Conservation (phyloP, 1,140 invertebrate genomes). For the Bombus huntii region DNA sequence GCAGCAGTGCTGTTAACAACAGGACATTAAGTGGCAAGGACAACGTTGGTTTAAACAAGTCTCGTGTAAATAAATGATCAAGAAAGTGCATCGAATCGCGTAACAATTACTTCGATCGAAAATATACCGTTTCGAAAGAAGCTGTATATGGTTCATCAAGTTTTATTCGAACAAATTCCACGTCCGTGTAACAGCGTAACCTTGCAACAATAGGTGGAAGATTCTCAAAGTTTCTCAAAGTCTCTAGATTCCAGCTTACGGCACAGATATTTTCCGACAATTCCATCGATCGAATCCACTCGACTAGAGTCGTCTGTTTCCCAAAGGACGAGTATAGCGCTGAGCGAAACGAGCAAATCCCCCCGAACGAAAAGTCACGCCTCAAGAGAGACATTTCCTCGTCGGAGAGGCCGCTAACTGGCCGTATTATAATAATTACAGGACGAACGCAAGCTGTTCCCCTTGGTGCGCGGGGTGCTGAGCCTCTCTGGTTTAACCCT, state of each 20-base stretch:
- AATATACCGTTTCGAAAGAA: no score
- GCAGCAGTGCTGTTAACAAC: no score
- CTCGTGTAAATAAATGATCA: no score
- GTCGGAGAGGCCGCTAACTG: constrained; percentile 8
- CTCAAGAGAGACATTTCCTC: constrained; percentile 24
- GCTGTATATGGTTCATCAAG: no score
- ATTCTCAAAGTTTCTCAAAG: no score
- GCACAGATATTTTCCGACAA: not conserved
- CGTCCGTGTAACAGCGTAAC: no score
- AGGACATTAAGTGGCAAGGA: no score
- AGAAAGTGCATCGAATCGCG: not conserved
- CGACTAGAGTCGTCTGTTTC: not conserved
- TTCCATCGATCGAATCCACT: not conserved
- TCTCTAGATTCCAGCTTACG: not conserved
- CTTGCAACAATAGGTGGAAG: no score
- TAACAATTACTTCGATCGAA: no score
- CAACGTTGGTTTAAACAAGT: no score
- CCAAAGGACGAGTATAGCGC: not conserved
- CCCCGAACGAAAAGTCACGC: not conserved
- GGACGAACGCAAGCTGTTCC: constrained; percentile 21
- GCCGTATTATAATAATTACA: constrained; percentile 39
- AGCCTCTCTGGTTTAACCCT: not conserved
- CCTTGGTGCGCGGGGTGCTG: not conserved
- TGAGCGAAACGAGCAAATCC: not conserved
- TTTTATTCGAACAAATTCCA: no score